Evolutionary conservation across 2,113 vertebrate species (phyloP).

Genomic region (Athene cunicularia): DNA sequence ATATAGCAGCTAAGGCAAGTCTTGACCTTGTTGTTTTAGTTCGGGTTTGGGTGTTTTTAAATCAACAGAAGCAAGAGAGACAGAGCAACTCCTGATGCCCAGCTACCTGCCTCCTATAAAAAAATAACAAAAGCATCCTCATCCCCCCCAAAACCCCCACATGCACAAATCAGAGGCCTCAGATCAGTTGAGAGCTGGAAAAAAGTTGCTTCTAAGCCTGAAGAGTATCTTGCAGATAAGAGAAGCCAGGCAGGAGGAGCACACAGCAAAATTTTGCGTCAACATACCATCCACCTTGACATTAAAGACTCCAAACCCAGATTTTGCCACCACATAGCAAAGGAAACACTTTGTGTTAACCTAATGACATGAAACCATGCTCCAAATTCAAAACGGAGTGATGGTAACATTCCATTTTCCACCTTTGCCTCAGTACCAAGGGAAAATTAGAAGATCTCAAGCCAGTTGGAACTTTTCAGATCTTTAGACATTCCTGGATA

Average conservation of each 20-base stretch:
- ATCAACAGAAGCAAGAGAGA: background rate
- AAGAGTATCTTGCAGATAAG: background rate
- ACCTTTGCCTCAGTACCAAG: background rate
- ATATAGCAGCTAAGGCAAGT: background rate
- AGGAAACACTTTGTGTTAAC: background rate
- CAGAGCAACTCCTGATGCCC: background rate
- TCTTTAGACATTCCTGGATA: background rate
- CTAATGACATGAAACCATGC: background rate
- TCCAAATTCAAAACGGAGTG: background rate
- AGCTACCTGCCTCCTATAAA: background rate
- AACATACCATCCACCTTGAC: background rate
- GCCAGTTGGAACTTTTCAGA: background rate
- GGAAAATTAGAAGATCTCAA: background rate
- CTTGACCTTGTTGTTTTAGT: background rate
- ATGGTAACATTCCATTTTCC: background rate
- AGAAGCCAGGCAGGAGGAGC: background rate
- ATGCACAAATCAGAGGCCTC: background rate
- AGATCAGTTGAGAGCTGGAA: background rate
- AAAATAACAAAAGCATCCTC: background rate
- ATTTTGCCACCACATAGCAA: background rate
- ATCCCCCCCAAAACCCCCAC: background rate
- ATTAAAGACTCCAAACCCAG: background rate
- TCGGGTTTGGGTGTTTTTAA: no score
- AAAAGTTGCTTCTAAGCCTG: background rate
- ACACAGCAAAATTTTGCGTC: no score